Percentiles rank a stretch among this genome's conserved stretches.
Evolutionary conservation across 2,888 invertebrate species (phyloP).

Genomic region (Autographa pulchrina): DNA sequence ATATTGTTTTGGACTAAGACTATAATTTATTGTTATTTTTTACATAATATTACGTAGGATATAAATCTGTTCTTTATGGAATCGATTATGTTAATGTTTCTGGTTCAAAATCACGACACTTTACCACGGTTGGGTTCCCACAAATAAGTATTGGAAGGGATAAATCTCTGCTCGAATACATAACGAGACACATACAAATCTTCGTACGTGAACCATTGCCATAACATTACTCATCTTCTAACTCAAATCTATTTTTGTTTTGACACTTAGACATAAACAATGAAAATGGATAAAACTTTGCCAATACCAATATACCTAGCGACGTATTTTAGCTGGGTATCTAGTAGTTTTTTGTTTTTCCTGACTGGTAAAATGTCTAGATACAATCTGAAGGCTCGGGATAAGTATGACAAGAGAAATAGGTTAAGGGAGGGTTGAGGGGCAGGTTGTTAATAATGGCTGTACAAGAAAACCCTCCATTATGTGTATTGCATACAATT

Average conservation of each 20-base stretch:
- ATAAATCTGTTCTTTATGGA: no score
- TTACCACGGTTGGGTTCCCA: neutral
- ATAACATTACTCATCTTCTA: slow-evolving; percentile 31
- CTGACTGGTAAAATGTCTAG: slow-evolving; percentile 12
- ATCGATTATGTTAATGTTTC: neutral
- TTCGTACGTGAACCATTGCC: slow-evolving; percentile 19
- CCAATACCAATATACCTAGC: slow-evolving; percentile 37
- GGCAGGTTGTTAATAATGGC: neutral
- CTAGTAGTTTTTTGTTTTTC: slow-evolving; percentile 25
- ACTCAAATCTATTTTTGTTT: slow-evolving; percentile 37
- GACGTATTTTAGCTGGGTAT: slow-evolving; percentile 26
- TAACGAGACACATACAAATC: neutral
- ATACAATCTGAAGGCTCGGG: slow-evolving; percentile 16
- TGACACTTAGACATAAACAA: slow-evolving; percentile 51
- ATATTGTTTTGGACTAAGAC: no score
- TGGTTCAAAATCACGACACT: neutral
- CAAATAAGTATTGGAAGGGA: neutral
- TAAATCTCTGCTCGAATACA: slow-evolving; percentile 5
- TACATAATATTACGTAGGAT: no score
- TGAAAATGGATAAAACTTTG: slow-evolving; percentile 52
- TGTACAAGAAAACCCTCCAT: no score
- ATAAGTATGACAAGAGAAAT: slow-evolving; percentile 31
- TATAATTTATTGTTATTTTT: no score
- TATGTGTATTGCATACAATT: no score
- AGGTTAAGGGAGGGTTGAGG: slow-evolving; percentile 16